Base-by-base conservation (phyloP, 92 coral and sea anemone species). In the Porites cylindrica region DNA sequence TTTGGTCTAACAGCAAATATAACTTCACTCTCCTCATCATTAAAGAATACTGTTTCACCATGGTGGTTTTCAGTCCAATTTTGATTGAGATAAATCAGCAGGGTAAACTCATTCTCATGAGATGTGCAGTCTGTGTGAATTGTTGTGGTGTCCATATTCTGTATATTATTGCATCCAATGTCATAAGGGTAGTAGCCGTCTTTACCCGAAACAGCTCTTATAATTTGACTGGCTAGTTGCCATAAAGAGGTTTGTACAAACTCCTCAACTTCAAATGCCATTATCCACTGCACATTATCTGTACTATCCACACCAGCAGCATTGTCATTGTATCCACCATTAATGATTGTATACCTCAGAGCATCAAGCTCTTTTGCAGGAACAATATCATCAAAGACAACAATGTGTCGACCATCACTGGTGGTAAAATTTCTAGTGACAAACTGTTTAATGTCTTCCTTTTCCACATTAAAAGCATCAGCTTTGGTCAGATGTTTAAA, bases 281-380 rank as follows among this genome's bases (percentile, higher is more conserved):
- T 67, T 19, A 95, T 95, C 98, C 98, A 95, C 71, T 82, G 91
- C 2, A 95, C 98, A 62, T 94, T 91, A 72, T 95, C 98, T 9
- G 88, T 66, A 65, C 98, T 95, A 17, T 91, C 86, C 23, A 63
- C 12, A 0, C 20, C 82, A 9, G 98, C 94, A 0, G 95, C 95
- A 43, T 59, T 38, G 63, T 95, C 93, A 32, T 66, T 75, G 51
- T 95, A 95, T 10, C 83, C 91, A 10, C 95, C 89, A 61, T 76
- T 85, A 9, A 51, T 54, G 51, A 95, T 82, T 9, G 90, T 86
- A 2, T 78, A 56, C 8, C 82, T 81, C 65, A 93, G 58, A 10
- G 77, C 72, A 24, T 95, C 79, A 6, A 94, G 76, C 13, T 91
- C 88, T 50, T 80, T 85, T 11, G 81, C 54, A 2, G 86, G 86